Evolutionary conservation across 2,888 invertebrate genomes (phyloP), one percentile per base, ranked within the genome.

Genomic region (Drosophila bunnanda): DNA sequence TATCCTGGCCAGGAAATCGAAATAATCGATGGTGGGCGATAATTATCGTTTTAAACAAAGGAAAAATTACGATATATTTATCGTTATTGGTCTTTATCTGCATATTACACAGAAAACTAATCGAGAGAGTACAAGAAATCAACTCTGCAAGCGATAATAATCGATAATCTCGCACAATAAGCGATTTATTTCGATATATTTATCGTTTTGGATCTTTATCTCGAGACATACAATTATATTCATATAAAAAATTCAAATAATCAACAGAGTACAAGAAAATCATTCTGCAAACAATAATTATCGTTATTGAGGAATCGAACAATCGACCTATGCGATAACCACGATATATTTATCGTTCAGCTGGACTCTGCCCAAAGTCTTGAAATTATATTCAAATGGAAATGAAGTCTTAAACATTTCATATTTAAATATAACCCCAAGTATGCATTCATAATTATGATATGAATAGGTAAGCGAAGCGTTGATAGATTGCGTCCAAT

Each of bases 401-500:
- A 28, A 46, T 28, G 1, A n/a, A n/a, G 28, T 48, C 48, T 30
- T 30, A 4, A 48, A 30, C 17, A 30, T 30, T 48, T 32, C 32
- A 32, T 15, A 50, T 50, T 50, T 32, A 50, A 50, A 50, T 50
- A 32, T 20, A 32, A 50, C 8, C 50, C 13, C 4, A 20, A 9
- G 50, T 50, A 20, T 50, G 30, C 50, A 50, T 50, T 17, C 50
- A 50, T 50, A 50, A 50, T 50, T 32, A 50, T 50, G 50, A 32
- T 50, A 20, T 50, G 50, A 32, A 50, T 50, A 50, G 20, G 20
- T 32, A 32, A 13, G 32, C 13, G 30, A 32, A 32, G 50, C 50
- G 48, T 50, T 50, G 50, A 50, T 50, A 50, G 43, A 55, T 55
- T 50, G 32, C 32, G 50, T 50, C 7, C 32, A 50, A 50, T 32